Evolutionary conservation across 2,797 vertebrate genomes (phyloP).

Genomic region (Adrianichthys oophorus): DNA sequence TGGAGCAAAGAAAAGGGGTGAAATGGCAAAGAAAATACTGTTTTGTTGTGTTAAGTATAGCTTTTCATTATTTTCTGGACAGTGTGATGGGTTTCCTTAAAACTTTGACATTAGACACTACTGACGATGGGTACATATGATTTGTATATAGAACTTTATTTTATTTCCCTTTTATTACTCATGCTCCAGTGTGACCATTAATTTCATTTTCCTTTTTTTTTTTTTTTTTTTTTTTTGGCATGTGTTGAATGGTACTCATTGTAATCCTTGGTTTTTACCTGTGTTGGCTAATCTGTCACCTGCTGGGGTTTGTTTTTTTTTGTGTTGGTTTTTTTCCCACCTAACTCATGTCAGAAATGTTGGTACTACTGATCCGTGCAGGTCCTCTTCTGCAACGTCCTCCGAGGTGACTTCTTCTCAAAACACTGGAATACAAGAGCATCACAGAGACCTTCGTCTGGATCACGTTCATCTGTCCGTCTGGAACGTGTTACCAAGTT

Average conservation of each 20-base stretch:
- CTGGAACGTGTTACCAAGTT: too few species aligned
- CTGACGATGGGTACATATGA: slow-evolving; percentile 73
- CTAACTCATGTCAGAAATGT: slow-evolving; percentile 38
- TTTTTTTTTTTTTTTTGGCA: too few species aligned
- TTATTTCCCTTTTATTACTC: slow-evolving; percentile 30
- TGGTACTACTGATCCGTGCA: slow-evolving; percentile 78
- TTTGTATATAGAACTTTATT: slow-evolving; percentile 62
- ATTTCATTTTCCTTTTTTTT: too few species aligned
- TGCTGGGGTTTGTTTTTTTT: slow-evolving; percentile 50
- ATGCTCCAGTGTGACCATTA: slow-evolving; percentile 45
- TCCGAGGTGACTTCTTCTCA: slow-evolving; percentile 38
- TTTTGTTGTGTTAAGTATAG: slow-evolving; percentile 13
- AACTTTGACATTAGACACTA: slow-evolving; percentile 68
- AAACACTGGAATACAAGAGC: slow-evolving; percentile 71
- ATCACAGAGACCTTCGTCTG: slow-evolving; percentile 36
- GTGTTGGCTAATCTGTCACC: slow-evolving; percentile 38
- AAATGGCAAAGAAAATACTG: slow-evolving; percentile 44
- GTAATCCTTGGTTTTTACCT: slow-evolving; percentile 38
- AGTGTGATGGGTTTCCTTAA: slow-evolving; percentile 54
- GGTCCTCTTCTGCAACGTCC: slow-evolving; percentile 48
- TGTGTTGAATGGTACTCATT: slow-evolving; percentile 58
- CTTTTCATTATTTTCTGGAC: slow-evolving; percentile 31
- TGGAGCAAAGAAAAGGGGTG: slow-evolving; percentile 53
- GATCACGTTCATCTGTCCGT: slow-evolving; percentile 11
- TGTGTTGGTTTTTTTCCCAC: slow-evolving; percentile 4